Base-by-base conservation (phyloP, 2,113 vertebrate genomes). In the Nycticebus coucang region DNA sequence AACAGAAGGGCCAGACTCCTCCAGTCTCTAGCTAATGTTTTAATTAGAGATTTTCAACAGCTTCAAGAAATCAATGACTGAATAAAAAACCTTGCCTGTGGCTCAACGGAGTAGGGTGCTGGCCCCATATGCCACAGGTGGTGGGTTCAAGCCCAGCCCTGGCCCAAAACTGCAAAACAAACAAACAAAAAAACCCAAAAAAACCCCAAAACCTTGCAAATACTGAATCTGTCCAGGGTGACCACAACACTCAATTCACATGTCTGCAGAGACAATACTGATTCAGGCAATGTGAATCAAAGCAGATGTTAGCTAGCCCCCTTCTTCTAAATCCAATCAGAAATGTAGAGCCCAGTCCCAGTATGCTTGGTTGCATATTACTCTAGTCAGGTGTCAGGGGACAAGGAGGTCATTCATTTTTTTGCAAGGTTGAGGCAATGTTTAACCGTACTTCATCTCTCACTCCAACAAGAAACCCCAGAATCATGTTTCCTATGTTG, bases 61-160 rank as follows among this genome's bases (percentile, higher is more conserved):
- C 91, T 92, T 45, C 18, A 77, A 41, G 75, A 87, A 95, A 77
- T 96, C 95, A 96, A 90, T 81, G 92, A 45, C 50, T 92, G 93
- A 83, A 93, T 95, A 62, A 78, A 62, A 95, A 95, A 93, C 89
- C 77, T 74, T 15, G 41, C 41, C 41, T 41, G 41, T 41, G 41
- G 41, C 41, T 41, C 41, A 41, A 41, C 3, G 41, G 41, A 41
- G 41, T 41, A 41, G 41, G 41, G 41, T 5, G 41, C 41, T 41
- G 41, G 41, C 41, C 41, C 41, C 41, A 41, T 41, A 41, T 41
- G 41, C 5, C 41, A 41, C 3, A 41, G 41, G 41, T 41, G 41
- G 41, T 41, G 41, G 41, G 41, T 41, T 41, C 41, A 41, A 41
- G 41, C 41, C 41, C 3, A 41, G 41, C 5, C 41, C 41, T 41